These are phyloP conservation scores for Channallabes apus DNA, from an alignment of 2,797 vertebrate genomes.

Conservation along the genomic window DNA sequence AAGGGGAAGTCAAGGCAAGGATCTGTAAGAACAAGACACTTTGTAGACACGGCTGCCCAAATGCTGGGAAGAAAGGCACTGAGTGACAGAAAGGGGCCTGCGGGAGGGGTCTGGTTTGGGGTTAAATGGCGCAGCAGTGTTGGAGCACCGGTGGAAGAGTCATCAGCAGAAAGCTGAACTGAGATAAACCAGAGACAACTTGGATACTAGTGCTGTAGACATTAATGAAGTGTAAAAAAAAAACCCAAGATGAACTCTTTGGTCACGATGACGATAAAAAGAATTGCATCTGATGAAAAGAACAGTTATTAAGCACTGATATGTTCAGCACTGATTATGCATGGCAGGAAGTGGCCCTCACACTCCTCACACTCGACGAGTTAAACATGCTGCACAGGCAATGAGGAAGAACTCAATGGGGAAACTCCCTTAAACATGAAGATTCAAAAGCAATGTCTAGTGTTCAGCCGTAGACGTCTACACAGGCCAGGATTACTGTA, in stretches of 20 bases:
- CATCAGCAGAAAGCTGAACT: neutral
- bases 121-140: neutral
- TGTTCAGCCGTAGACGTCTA: too few species aligned
- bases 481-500: too few species aligned
- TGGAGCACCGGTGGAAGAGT: neutral
- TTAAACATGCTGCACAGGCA: neutral
- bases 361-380: neutral
- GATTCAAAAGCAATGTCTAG: neutral
- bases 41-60: neutral
- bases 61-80: neutral
- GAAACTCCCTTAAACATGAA: neutral
- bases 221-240: neutral
- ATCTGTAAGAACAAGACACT: neutral
- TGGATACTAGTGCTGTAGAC: neutral
- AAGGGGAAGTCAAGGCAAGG: neutral
- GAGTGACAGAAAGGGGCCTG: neutral
- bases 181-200: neutral
- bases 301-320: neutral
- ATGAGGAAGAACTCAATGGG: neutral
- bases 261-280: neutral
- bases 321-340: neutral
- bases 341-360: neutral
- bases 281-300: neutral
- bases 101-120: too few species aligned
- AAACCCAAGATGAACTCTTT: neutral